These are phyloP conservation scores for Lampris megalopsis DNA, from an alignment of 2,113 vertebrate species.

Conservation along the genomic window DNA sequence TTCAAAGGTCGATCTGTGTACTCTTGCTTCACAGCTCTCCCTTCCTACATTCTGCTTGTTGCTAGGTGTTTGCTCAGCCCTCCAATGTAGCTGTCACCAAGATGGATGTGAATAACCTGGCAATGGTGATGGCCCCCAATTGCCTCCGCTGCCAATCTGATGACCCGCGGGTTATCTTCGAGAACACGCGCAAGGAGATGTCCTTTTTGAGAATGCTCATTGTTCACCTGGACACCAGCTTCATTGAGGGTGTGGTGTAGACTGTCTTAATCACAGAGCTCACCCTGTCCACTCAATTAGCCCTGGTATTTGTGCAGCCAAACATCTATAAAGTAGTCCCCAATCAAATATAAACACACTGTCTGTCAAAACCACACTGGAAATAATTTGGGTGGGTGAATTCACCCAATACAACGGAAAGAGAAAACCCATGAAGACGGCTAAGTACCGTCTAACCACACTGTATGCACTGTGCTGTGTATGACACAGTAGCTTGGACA, in stretches of 20 bases:
- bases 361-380: conserved; percentile 67
- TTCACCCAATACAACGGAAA: conserved; percentile 25
- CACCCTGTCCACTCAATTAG: not conserved
- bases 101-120: conserved; percentile 95
- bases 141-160: conserved; percentile 92
- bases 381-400: conserved; percentile 43
- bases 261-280: not conserved
- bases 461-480: not conserved
- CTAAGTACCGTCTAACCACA: conserved; percentile 3
- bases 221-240: conserved; percentile 90
- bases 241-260: conserved; percentile 87
- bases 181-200: conserved; percentile 94
- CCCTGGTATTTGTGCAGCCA: not conserved
- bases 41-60: conserved; percentile 12
- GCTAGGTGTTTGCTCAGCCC: conserved; percentile 90
- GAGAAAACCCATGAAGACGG: conserved; percentile 15
- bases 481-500: not conserved
- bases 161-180: conserved; percentile 90
- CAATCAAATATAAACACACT: conserved; percentile 50
- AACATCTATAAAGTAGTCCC: conserved; percentile 21
- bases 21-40: not conserved
- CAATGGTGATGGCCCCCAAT: conserved; percentile 96
- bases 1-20: conserved; percentile 20
- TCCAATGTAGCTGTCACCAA: conserved; percentile 90
- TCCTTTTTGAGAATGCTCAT: conserved; percentile 92